Evolutionary conservation across 2,113 vertebrate genomes (phyloP).

Genomic region (Pluvianellus socialis): DNA sequence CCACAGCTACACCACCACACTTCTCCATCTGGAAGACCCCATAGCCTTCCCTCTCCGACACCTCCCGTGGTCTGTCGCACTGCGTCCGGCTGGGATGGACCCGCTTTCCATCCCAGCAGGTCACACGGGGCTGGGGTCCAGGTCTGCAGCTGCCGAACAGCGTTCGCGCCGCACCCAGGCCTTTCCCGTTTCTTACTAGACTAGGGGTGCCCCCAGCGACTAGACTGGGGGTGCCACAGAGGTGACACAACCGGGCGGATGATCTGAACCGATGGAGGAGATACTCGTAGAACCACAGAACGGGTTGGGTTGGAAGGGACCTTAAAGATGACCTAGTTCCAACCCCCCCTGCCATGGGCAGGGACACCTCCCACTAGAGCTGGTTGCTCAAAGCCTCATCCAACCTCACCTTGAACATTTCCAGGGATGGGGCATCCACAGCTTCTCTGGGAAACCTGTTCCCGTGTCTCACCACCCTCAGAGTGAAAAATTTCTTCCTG

Average conservation of each 20-base stretch:
- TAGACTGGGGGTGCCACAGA: fast-evolving
- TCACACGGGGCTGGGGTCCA: not conserved
- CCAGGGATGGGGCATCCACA: not conserved
- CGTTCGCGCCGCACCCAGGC: not conserved
- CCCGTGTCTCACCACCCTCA: not conserved
- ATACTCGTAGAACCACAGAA: not conserved
- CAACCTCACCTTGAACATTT: not conserved
- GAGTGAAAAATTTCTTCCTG: not conserved
- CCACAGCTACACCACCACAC: fast-evolving
- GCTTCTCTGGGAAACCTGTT: not conserved
- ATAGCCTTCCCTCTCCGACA: too few species aligned
- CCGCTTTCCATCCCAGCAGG: fast-evolving
- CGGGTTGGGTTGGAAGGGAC: not conserved
- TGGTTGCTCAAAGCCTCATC: not conserved
- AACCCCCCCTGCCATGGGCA: not conserved
- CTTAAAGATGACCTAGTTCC: not conserved
- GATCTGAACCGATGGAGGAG: fast-evolving
- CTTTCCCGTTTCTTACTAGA: not conserved
- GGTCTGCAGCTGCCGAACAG: fast-evolving
- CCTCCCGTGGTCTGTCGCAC: fast-evolving
- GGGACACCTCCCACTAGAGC: not conserved
- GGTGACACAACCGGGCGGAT: not conserved
- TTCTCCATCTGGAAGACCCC: too few species aligned
- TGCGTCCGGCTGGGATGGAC: not conserved
- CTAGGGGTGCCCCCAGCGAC: not conserved